Conservation (phyloP, 2,797 vertebrate genomes). For the Lepus townsendii region DNA sequence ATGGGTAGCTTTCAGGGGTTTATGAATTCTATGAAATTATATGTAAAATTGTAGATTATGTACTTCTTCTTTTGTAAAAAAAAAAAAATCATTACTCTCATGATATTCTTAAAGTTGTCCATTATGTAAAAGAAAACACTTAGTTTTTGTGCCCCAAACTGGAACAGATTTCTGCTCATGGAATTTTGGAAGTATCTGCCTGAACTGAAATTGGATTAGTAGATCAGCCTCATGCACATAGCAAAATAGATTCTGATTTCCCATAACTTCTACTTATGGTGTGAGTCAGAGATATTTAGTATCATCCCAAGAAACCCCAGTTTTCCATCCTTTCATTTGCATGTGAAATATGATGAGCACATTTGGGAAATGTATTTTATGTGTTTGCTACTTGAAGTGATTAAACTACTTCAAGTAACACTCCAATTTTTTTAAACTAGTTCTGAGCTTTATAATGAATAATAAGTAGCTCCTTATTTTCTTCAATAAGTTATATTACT, state of each 20-base stretch:
- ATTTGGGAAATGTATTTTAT: conserved; percentile 12
- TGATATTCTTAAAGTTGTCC: not conserved
- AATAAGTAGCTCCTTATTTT: conserved; percentile 60
- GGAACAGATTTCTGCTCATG: conserved; percentile 1
- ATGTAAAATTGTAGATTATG: conserved; percentile 23
- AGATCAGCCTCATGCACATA: not conserved
- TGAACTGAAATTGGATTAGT: conserved; percentile 32
- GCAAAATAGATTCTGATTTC: conserved; percentile 25
- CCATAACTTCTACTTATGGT: conserved; percentile 25
- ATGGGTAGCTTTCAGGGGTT: not conserved
- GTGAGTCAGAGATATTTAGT: conserved; percentile 39
- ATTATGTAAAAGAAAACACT: not conserved
- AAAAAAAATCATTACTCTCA: not conserved
- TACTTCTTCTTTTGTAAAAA: not conserved
- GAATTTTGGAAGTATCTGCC: conserved; percentile 15
- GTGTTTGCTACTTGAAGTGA: conserved; percentile 27
- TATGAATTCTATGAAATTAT: conserved; percentile 13
- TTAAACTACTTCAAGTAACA: conserved; percentile 50
- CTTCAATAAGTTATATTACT: conserved; percentile 5
- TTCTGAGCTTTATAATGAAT: conserved; percentile 60
- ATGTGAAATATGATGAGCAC: not conserved
- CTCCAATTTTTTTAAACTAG: not conserved
- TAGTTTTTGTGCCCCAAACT: conserved; percentile 12
- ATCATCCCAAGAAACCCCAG: not conserved
- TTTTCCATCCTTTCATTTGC: conserved; percentile 26